Base-by-base conservation (phyloP, 2,113 vertebrate species). In the Ammospiza nelsoni region DNA sequence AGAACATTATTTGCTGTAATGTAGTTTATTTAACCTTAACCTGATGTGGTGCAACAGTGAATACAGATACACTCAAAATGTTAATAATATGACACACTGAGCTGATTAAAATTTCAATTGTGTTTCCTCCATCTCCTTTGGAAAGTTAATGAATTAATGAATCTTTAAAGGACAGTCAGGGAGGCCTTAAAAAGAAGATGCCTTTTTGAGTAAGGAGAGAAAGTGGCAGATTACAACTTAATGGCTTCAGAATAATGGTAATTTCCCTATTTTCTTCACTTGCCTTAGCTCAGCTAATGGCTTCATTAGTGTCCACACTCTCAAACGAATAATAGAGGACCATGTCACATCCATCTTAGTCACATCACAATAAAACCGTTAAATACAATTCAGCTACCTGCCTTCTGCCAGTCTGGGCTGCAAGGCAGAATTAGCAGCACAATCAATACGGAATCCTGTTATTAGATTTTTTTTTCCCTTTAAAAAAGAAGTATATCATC, bases 121-220 rank as follows among this genome's bases (percentile, higher is more conserved):
- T 97, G 96, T 96, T 96, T 96, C 96, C 92, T 86, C 94, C 96
- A 97, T 98, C 97, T 97, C 96, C 97, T 97, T 97, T 97, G 96
- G 97, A 98, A 98, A 98, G 98, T 98, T 98, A 98, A 99, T 98
- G 98, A 98, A 98, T 98, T 98, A 99, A 98, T 98, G 96, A 98
- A 98, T 98, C 97, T 98, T 97, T 98, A 98, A 98, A 98, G 98
- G 97, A 98, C 98, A 98, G 97, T 96, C 97, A 97, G 96, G 96
- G 97, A 98, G 96, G 97, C 97, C 97, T 97, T 97, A 95, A 96
- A 96, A 97, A 97, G 96, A 98, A 97, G 97, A 98, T 93, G 97
- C 97, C 96, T 97, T 98, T 97, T 97, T 98, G 95, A 98, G 92
- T 97, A 97, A 98, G 95, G 97, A 97, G 96, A 98, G 97, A 98